phyloP scores from a whole-genome alignment of 2,888 invertebrate genomes.

The Antheraea assamensis region DNA sequence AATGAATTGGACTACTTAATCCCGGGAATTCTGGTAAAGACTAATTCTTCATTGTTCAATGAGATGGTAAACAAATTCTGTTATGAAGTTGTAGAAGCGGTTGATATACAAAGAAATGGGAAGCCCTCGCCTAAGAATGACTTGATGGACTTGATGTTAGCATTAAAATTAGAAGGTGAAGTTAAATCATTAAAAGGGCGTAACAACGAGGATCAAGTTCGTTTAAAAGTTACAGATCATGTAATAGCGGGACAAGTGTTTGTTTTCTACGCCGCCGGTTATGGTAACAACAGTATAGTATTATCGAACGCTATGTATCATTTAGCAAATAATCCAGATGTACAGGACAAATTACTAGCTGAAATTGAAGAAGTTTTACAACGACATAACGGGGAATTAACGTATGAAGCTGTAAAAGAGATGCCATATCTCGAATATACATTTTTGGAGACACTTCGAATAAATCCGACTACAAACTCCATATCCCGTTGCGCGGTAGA shows the following conservation, averaged over 20 bases:
- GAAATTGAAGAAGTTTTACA: constrained; percentile 54
- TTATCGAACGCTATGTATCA: constrained; percentile 58
- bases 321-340: constrained; percentile 56
- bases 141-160: constrained; percentile 40
- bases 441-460: constrained; percentile 48
- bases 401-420: constrained; percentile 60
- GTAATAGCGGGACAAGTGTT: constrained; percentile 63
- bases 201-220: constrained; percentile 26
- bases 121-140: constrained; percentile 26
- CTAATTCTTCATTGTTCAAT: constrained; percentile 38
- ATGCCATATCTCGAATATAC: constrained; percentile 66
- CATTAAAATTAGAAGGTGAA: constrained; percentile 30
- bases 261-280: constrained; percentile 68
- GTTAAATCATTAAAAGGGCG: constrained; percentile 19
- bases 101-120: constrained; percentile 26
- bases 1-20: constrained; percentile 44
- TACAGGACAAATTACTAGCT: constrained; percentile 53
- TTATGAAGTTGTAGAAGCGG: constrained; percentile 35
- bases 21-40: constrained; percentile 36
- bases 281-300: constrained; percentile 63
- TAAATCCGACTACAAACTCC: constrained; percentile 67
- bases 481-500: constrained; percentile 52
- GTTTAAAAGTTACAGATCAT: constrained; percentile 46
- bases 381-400: constrained; percentile 51
- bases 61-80: constrained; percentile 34